Evolutionary conservation across 1,140 invertebrate species (phyloP).

Genomic region (Drosophila aff.): DNA sequence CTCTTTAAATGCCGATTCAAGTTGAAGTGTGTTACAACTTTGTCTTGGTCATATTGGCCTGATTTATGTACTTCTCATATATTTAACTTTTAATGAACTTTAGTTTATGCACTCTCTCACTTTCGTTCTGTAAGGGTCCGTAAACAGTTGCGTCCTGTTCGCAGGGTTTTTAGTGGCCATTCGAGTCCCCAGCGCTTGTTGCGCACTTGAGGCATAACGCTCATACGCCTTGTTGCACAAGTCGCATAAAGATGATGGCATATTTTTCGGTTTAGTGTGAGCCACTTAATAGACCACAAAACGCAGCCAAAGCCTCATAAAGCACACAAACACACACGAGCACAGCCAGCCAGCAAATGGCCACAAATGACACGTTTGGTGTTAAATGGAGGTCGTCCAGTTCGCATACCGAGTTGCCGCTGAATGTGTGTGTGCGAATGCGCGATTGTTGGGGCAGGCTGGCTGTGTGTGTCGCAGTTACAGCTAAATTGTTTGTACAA

Average conservation of each 20-base stretch:
- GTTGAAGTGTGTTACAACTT: constrained; percentile 19
- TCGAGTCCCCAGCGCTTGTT: constrained; percentile 60
- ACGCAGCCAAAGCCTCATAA: constrained; percentile 69
- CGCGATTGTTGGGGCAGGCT: constrained; percentile 22
- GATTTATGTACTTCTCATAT: constrained; percentile 9
- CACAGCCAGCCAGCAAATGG: constrained; percentile 62
- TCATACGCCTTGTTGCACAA: constrained; percentile 62
- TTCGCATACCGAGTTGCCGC: constrained; percentile 44
- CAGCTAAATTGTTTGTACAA: constrained; percentile 81
- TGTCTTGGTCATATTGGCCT: neutral
- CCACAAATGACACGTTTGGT: constrained; percentile 83
- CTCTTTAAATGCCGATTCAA: constrained; percentile 3
- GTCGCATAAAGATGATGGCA: constrained; percentile 73
- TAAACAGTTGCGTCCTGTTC: constrained; percentile 51
- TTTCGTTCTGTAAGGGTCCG: neutral
- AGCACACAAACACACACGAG: constrained; percentile 25
- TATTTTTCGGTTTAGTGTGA: constrained; percentile 72
- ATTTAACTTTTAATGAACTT: constrained; percentile 71
- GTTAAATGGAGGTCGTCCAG: constrained; percentile 78
- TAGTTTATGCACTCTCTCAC: constrained; percentile 37
- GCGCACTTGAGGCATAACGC: constrained; percentile 62
- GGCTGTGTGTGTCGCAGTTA: constrained; percentile 62
- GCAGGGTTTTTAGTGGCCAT: constrained; percentile 58
- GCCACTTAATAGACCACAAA: constrained; percentile 82
- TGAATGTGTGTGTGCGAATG: constrained; percentile 1